Evolutionary conservation across 2,113 vertebrate genomes (phyloP), one percentile per base, ranked within the genome.

Genomic region (Oostethus manadensis): DNA sequence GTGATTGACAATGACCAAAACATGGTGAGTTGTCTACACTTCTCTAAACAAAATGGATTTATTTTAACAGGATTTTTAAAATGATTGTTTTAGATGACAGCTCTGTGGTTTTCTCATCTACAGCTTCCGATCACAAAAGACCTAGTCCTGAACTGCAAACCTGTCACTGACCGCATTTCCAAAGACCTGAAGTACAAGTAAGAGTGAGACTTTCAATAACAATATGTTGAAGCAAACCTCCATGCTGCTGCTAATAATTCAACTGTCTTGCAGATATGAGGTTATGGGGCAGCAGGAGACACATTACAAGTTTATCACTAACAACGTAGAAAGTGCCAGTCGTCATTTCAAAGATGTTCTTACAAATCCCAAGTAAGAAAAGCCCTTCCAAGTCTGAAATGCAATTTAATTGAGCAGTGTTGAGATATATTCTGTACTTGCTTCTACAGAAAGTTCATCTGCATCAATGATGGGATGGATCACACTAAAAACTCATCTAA

Each of bases 221-320:
- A 9, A 18, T 4, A 17, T 6, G 10, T 18, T 15, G 15, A 3
- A 20, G 18, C 7, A 0, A 26, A 26, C 1, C 29, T 33, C 29
- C 7, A 20, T 49, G 13, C 8, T 23, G 26, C 18, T 49, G 16
- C 6, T 63, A 16, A 70, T 14, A 1, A 16, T 3, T 3, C 10
- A 43, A 65, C 44, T 74, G 35, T 51, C 22, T 43, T 9, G 29
- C 62, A 99, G 97, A 82, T 99, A 96, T 89, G 94, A 99, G 89
- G 94, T 94, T 76, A 98, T 98, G 97, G 96, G 96, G 56, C 94
- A 98, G 83, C 94, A 98, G 43, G 97, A 99, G 85, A 96, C 98
- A 6, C 95, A 96, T 35, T 99, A 98, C 86, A 99, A 99, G 86
- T 98, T 99, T 96, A 93, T 99, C 65, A 92, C 94, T 45, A 99